Base-by-base conservation (phyloP, 2,888 invertebrate species). In the Anodontia alba region DNA sequence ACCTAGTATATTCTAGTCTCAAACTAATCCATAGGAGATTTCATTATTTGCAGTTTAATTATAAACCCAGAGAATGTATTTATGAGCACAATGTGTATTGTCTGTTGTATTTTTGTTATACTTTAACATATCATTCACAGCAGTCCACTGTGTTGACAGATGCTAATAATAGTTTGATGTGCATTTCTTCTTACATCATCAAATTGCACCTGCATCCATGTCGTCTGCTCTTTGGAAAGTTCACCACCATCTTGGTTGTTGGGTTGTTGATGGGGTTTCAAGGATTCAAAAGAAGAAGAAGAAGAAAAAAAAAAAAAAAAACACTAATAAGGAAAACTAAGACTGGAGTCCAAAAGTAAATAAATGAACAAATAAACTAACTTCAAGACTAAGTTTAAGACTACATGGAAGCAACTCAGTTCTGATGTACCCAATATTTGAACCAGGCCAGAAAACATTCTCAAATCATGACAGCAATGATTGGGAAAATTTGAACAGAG, bases 371-470 rank as follows among this genome's bases (percentile, higher is more conserved):
- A 51, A 23, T 49, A 49, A 51, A 31, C 10, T 12, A 38, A 38
- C 38, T 38, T 38, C 38, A 38, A 38, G 38, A 38, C 12, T 8
- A 38, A 38, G 5, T 12, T 38, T 5, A 38, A 38, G 38, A 38
- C 38, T 38, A 8, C 3, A 46, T 46, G 46, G 46, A 46, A 46
- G 46, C 46, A 7, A 46, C 46, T 17, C 46, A 46, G 46, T 20
- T 84, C 78, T 76, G 51, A 86, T 86, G 86, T 86, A 86, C 75
- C 86, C 86, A 51, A 82, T 86, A 76, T 84, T 84, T 86, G 86
- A 86, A 80, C 69, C 78, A 51, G 82, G 86, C 42, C 84, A 86
- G 70, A 86, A 81, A 74, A 76, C 80, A 70, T 86, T 86, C 73
- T 57, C 74, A 66, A 71, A 81, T 71, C 74, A 83, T 72, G 68